Conservation (phyloP, 2,113 vertebrate species). For the Sander lucioperca region DNA sequence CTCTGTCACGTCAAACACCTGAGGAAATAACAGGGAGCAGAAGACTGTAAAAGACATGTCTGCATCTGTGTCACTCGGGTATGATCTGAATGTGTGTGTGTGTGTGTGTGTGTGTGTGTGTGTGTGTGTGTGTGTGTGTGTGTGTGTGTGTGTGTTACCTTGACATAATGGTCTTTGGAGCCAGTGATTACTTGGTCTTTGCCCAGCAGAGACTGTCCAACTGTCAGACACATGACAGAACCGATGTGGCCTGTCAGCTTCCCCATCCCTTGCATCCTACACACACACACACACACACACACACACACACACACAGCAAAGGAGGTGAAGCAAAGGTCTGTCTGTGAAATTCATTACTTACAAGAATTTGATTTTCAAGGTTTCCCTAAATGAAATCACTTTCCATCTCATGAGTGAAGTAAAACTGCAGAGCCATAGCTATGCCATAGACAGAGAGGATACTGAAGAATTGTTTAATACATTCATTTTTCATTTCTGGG, state of each 20-base stretch:
- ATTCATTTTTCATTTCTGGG: slow-evolving; percentile 63
- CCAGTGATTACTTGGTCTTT: slow-evolving; percentile 97
- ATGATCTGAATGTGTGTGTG: background rate
- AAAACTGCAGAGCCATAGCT: slow-evolving; percentile 50
- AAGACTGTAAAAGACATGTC: background rate
- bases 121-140: background rate
- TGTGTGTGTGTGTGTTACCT: slow-evolving; percentile 82
- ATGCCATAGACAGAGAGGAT: slow-evolving; percentile 47
- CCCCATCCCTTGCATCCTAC: slow-evolving; percentile 91
- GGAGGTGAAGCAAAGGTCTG: slow-evolving; percentile 29
- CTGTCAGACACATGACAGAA: slow-evolving; percentile 96
- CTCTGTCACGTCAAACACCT: slow-evolving; percentile 95
- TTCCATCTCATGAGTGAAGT: slow-evolving; percentile 28
- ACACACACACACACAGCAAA: slow-evolving; percentile 16
- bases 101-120: slow-evolving; percentile 18
- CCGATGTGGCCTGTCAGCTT: slow-evolving; percentile 96
- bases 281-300: slow-evolving; percentile 11
- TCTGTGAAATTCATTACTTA: slow-evolving; percentile 51
- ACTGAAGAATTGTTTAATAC: slow-evolving; percentile 42
- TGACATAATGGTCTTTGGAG: slow-evolving; percentile 98
- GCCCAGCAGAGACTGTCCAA: slow-evolving; percentile 89
- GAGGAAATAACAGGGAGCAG: background rate
- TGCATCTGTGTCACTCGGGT: background rate
- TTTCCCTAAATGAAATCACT: slow-evolving; percentile 49
- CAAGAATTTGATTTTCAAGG: slow-evolving; percentile 26